phyloP scores from a whole-genome alignment of 2,888 invertebrate species.

The Pterostichus madidus region DNA sequence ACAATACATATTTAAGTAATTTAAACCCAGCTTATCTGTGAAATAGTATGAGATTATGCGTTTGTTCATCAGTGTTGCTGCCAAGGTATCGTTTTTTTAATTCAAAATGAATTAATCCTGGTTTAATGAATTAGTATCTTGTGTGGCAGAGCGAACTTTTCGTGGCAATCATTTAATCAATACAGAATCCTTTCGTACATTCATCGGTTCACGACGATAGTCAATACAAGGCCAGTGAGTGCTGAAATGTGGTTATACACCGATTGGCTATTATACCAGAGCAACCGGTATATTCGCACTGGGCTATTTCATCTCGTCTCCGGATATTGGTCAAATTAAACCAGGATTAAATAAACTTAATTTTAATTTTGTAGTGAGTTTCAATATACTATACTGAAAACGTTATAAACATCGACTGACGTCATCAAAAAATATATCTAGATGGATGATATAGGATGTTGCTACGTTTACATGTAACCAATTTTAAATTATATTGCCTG shows the following conservation, averaged over 20 bases:
- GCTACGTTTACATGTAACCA: no score
- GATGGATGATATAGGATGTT: no score
- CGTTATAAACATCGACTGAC: no score
- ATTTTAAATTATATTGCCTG: no score
- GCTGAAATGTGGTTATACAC: constrained; percentile 31
- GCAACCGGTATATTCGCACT: background rate
- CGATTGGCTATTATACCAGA: constrained; percentile 11
- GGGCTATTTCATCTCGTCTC: constrained; percentile 1
- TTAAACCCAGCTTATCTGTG: no score
- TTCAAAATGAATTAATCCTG: constrained; percentile 1
- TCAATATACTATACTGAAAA: no score
- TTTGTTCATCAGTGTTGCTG: background rate
- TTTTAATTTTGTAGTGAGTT: background rate
- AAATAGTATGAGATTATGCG: no score
- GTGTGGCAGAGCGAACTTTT: background rate
- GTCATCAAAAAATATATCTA: no score
- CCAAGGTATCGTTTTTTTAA: background rate
- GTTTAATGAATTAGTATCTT: background rate
- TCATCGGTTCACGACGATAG: constrained; percentile 8
- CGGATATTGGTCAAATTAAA: constrained; percentile 44
- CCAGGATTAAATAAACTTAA: constrained; percentile 38
- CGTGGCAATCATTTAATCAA: constrained; percentile 20
- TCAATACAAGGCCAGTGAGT: constrained; percentile 10
- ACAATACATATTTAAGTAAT: no score
- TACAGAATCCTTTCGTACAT: constrained; percentile 38